These are phyloP conservation scores for Phalacrocorax aristotelis DNA, from an alignment of 2,113 vertebrate species.

Conservation along the genomic window DNA sequence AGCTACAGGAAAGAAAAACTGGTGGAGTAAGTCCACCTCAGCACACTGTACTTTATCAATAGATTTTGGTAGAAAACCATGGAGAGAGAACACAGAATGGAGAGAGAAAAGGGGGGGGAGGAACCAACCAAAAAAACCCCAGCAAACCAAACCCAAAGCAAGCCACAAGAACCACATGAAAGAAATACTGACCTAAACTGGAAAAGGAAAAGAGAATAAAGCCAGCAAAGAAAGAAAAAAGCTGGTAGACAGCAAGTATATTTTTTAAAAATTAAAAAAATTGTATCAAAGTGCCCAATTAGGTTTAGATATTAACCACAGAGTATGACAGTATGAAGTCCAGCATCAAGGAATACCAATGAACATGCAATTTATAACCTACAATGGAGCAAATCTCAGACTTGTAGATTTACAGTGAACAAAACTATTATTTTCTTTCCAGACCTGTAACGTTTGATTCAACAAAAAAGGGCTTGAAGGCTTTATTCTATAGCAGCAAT, in stretches of 20 bases:
- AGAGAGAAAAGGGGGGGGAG: no score
- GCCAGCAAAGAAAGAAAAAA: background rate
- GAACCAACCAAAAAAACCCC: background rate
- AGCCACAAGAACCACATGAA: background rate
- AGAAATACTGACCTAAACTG: background rate
- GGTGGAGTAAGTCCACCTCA: background rate
- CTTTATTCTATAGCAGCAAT: background rate
- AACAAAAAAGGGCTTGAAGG: background rate
- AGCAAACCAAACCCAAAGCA: background rate
- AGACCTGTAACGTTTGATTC: background rate
- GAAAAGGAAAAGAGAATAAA: background rate
- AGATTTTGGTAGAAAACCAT: background rate
- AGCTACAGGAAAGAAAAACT: background rate
- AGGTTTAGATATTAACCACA: background rate
- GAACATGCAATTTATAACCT: background rate
- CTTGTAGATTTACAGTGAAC: background rate
- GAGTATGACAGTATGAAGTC: background rate
- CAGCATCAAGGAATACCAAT: background rate
- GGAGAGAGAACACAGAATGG: background rate
- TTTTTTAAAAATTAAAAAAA: background rate
- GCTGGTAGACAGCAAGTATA: background rate
- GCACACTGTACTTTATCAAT: background rate
- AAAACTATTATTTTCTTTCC: background rate
- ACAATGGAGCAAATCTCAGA: background rate
- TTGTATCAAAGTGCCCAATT: background rate